Evolutionary conservation across 2,888 invertebrate species (phyloP), one percentile per base, ranked within the genome.

Genomic region (Aspidiotus rigidus): DNA sequence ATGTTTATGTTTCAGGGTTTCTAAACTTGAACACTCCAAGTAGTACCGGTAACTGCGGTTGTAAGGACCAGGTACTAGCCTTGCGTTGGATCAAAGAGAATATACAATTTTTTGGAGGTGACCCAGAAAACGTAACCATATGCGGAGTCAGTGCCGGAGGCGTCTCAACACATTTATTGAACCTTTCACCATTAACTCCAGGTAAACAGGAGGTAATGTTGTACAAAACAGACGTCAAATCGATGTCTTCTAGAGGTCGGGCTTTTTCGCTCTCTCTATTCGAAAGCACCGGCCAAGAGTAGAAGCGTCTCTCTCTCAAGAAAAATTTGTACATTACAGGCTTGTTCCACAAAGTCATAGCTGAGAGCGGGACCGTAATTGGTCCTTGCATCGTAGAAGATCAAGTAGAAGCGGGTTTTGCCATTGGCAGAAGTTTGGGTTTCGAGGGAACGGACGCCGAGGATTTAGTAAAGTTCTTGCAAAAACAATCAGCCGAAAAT

Each of bases 11-110:
- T 28, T 28, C 44, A 72, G 72, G 72, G 44, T 72, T 72, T 64
- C 41, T 72, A 15, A 69, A 71, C 44, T 44, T 72, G 17, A 71
- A 42, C n/a, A 69, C 71, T 16, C 64, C 69, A 9, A 70, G 71
- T 8, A 71, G 71, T 54, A 64, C 71, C 2, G 72, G 72, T 17
- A 72, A 72, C 49, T 64, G 81, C 74, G 85, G 84, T 11, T 78
- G 84, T n/a, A 79, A 82, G 76, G 84, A 83, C 76, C 80, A 81
- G 74, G 77, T 81, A 9, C 81, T 82, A 3, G 83, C 83, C 1
- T 77, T 85, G 40, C 82, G 82, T 71, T 84, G 84, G 84, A 77
- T 85, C 61, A 79, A 81, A 73, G 81, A 80, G 71, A 83, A 84
- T 74, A 80, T 84, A 28, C 80, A 77, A 2, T 78, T 78, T 17